Base-by-base conservation (phyloP, 2,888 invertebrate genomes). In the Cotesia congregata region DNA sequence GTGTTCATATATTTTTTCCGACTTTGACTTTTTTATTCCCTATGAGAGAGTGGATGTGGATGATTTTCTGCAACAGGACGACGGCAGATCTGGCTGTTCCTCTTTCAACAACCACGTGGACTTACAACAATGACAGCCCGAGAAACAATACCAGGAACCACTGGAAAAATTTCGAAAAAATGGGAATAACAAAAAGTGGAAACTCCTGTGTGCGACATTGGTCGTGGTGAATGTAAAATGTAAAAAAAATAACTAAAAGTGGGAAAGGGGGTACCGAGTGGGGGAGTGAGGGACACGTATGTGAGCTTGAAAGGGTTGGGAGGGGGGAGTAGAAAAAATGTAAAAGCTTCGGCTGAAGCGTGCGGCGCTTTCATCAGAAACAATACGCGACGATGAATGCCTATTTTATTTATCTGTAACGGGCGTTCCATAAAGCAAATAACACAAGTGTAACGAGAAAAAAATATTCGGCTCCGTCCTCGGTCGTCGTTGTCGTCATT, bases 401-500 rank as follows among this genome's bases (percentile, higher is more conserved):
- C 89, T 88, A 89, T 89, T 89, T 88, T 89, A 89, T 89, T 89
- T 89, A 89, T 88, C 87, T 89, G 88, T 88, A 88, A 88, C 88
- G 88, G 88, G 88, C 89, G 89, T 88, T 88, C 86, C 88, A 88
- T 88, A 88, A 88, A 88, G 88, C 88, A 88, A 89, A 89, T 89
- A 89, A 87, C 86, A 86, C 83, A 84, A 86, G 85, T 85, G 85
- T 84, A 86, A 86, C 86, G 86, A 85, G 85, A 84, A 83, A 86
- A 85, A 86, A 85, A 85, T 83, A 81, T 80, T 83, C 60, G 62
- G 70, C 64, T 71, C 60, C 69, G 38, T 40, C 69, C 40, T 41
- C 17, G 65, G 30, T 65, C 39, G 41, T 69, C 69, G 39, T 73
- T 73, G 72, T 64, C 67, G 12, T 64, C 38, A 17, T 50, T 64